Evolutionary conservation across 2,113 vertebrate genomes (phyloP).

Genomic region (Clarias gariepinus): DNA sequence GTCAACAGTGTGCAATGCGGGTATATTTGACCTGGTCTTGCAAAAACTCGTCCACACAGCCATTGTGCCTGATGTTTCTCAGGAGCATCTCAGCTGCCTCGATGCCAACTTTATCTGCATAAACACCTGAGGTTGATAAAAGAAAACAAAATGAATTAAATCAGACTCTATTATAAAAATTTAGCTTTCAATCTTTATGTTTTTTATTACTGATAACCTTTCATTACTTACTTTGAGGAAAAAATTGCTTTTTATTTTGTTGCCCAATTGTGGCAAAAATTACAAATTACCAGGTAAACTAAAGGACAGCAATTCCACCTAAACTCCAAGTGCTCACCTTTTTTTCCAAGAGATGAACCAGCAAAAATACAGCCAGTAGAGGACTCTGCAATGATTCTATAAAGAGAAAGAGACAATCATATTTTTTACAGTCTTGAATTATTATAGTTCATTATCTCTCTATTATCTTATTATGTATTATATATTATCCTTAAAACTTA

Average conservation of each 20-base stretch:
- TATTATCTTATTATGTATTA: too few species aligned
- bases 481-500: slow-evolving; percentile 59
- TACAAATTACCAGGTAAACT: neutral
- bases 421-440: too few species aligned
- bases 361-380: slow-evolving; percentile 93
- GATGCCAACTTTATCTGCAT: slow-evolving; percentile 87
- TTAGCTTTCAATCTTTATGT: neutral
- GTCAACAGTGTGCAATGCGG: too few species aligned
- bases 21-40: slow-evolving; percentile 88
- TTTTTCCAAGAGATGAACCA: slow-evolving; percentile 92
- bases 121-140: slow-evolving; percentile 77
- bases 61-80: slow-evolving; percentile 89
- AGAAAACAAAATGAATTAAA: neutral
- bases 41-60: slow-evolving; percentile 93
- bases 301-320: neutral
- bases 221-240: neutral
- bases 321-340: slow-evolving; percentile 75
- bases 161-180: neutral
- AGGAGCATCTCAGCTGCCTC: slow-evolving; percentile 94
- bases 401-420: neutral
- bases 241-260: neutral
- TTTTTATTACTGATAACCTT: neutral
- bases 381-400: slow-evolving; percentile 88
- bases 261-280: slow-evolving; percentile 45
- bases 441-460: neutral